Evolutionary conservation across 2,113 vertebrate species (phyloP).

Genomic region (Varanus salvator): DNA sequence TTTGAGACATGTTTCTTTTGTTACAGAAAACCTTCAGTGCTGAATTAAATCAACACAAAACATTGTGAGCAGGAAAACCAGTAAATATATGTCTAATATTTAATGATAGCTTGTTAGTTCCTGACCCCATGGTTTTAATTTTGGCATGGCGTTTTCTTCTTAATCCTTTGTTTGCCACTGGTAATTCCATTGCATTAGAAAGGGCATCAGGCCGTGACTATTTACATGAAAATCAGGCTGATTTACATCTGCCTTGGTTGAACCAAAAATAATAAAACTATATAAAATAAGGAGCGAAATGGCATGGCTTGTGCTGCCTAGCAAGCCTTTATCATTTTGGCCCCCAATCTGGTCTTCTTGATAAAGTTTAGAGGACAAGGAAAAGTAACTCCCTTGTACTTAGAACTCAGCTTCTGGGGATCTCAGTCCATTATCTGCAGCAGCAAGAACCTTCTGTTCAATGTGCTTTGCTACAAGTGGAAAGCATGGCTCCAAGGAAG

Average conservation of each 20-base stretch:
- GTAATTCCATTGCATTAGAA: constrained; percentile 51
- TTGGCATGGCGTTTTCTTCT: constrained; percentile 62
- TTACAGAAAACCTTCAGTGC: constrained; percentile 46
- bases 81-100: constrained; percentile 60
- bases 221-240: constrained; percentile 65
- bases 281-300: not conserved
- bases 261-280: constrained; percentile 12
- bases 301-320: constrained; percentile 26
- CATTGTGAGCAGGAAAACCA: constrained; percentile 50
- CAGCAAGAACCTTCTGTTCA: constrained; percentile 16
- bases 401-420: constrained; percentile 31
- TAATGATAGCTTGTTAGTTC: constrained; percentile 57
- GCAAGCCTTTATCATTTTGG: constrained; percentile 44
- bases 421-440: constrained; percentile 37
- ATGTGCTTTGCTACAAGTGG: not conserved
- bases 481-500: constrained; percentile 21
- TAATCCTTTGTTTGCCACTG: constrained; percentile 62
- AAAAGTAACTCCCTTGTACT: constrained; percentile 41
- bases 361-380: constrained; percentile 33
- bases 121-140: constrained; percentile 64
- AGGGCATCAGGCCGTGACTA: constrained; percentile 37
- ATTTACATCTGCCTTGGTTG: constrained; percentile 43
- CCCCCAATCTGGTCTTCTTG: constrained; percentile 24
- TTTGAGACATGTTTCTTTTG: constrained; percentile 67
- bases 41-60: constrained; percentile 45